Evolutionary conservation across 2,888 invertebrate genomes (phyloP).

Genomic region (Caenorhabditis sp.): DNA sequence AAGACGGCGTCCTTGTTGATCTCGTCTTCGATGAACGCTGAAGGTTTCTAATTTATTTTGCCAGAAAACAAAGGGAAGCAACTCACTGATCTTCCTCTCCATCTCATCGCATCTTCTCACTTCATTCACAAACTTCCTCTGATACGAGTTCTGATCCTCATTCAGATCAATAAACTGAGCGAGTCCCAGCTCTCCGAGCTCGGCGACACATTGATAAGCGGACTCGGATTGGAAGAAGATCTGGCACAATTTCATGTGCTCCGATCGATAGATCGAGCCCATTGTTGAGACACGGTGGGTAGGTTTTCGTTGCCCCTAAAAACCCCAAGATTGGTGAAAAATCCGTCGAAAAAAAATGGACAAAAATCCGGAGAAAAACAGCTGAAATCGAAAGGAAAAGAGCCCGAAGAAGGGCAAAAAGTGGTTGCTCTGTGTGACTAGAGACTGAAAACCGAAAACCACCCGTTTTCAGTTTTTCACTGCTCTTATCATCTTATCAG

Average conservation of each 20-base stretch:
- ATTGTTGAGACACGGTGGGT: slow-evolving; percentile 50
- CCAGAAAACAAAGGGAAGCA: no score
- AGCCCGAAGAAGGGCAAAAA: not conserved
- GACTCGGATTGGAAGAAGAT: slow-evolving; percentile 81
- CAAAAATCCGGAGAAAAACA: not conserved
- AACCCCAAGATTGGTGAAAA: slow-evolving; percentile 1
- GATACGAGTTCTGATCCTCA: slow-evolving; percentile 76
- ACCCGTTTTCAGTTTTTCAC: slow-evolving; percentile 54
- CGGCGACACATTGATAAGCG: slow-evolving; percentile 80
- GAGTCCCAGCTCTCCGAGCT: slow-evolving; percentile 79
- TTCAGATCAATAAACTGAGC: slow-evolving; percentile 81
- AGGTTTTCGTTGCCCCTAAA: slow-evolving; percentile 43
- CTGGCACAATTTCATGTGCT: slow-evolving; percentile 81
- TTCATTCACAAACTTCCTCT: slow-evolving; percentile 80
- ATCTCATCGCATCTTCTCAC: slow-evolving; percentile 80
- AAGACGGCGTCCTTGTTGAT: slow-evolving; percentile 70
- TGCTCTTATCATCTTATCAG: slow-evolving; percentile 34
- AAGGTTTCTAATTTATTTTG: no score
- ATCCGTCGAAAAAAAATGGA: not conserved
- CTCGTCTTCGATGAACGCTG: slow-evolving; percentile 75
- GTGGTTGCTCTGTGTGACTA: slow-evolving; percentile 24
- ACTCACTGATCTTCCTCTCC: slow-evolving; percentile 79
- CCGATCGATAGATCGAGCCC: slow-evolving; percentile 80
- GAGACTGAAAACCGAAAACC: slow-evolving; percentile 63
- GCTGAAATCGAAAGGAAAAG: no score